Base-by-base conservation (phyloP, 2,888 invertebrate species). In the Drosophila mimetica region DNA sequence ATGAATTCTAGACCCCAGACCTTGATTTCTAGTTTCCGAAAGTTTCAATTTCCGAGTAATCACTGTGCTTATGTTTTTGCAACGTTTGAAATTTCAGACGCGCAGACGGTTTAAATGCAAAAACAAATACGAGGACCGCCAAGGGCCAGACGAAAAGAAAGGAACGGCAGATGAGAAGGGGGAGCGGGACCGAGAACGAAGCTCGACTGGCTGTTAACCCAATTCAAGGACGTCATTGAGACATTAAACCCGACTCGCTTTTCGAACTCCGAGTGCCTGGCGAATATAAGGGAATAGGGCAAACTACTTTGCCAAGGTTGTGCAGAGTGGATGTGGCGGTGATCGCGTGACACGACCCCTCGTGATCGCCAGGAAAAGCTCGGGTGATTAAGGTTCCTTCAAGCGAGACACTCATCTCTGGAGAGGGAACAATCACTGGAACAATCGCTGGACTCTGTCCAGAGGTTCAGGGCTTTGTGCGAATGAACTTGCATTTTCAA, bases 211-310 rank as follows among this genome's bases (percentile, higher is more conserved):
- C 82, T 88, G 79, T 89, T 89, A 90, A 89, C 89, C 90, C 87
- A 90, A 89, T 90, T 89, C 89, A 89, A 89, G 89, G 89, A 89
- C 89, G 89, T 85, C 90, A 90, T 89, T 85, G 87, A 90, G 89
- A 89, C 90, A 86, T 84, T 85, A 76, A 76, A 59, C 86, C 59
- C 66, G 65, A 75, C 74, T 70, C 57, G 44, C 50, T 20, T 18
- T 28, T n/a, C 60, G 25, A 58, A 42, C 44, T 4, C 50, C 30
- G 46, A 46, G 50, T 18, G 41, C 22, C 52, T n/a, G 44, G 47
- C 46, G 75, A 86, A 89, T 88, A 89, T 89, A 89, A 90, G 89
- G 89, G 89, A 89, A 90, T 89, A 90, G 90, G 90, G 89, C 89
- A 90, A 89, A 89, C 89, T 89, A 81, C 90, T 88, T 86, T 84